Evolutionary conservation across 2,797 vertebrate genomes (phyloP), one percentile per base, ranked within the genome.

Genomic region (Rhodeus uyekii): DNA sequence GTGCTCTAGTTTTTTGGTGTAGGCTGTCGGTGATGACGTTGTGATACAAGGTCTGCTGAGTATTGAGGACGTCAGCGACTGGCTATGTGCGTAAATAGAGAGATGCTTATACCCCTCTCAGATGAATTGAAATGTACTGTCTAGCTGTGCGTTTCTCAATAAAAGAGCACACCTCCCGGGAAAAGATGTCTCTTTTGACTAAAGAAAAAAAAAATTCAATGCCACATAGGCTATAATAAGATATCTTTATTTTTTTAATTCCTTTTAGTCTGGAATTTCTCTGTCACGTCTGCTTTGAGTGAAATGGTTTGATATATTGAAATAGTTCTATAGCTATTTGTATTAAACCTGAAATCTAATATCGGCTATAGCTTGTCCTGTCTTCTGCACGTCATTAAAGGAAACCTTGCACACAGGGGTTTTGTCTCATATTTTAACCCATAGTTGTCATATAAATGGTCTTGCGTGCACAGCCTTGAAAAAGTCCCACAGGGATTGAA

Each of bases 11-110:
- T 85, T 38, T n/a, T 55, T 46, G 60, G 76, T 46, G 48, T 67
- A 67, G 36, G 44, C 12, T 50, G 27, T 48, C 80, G 24, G 80
- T 78, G 88, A 90, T 93, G 91, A 93, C 90, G 91, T 73, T 85
- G 90, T 87, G 90, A 83, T 68, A 79, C 85, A 44, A 42, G 58
- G 76, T 84, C 84, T 84, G 72, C 86, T 80, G 84, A 85, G 87
- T 85, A 85, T 83, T 88, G 53, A 77, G 67, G 90, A 92, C 92
- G 93, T 94, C 92, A 93, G 7, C 69, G 81, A 38, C 87, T 80
- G 85, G 64, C 50, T 32, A 63, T 80, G 89, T 92, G 91, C 92
- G 92, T 88, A 91, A 87, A 72, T 24, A 39, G 60, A 82, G 83
- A 81, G 83, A 71, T 79, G 68, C 42, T 58, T 53, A 22, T 29